phyloP scores from a whole-genome alignment of 2,888 invertebrate species.

The Acrobasis suavella region DNA sequence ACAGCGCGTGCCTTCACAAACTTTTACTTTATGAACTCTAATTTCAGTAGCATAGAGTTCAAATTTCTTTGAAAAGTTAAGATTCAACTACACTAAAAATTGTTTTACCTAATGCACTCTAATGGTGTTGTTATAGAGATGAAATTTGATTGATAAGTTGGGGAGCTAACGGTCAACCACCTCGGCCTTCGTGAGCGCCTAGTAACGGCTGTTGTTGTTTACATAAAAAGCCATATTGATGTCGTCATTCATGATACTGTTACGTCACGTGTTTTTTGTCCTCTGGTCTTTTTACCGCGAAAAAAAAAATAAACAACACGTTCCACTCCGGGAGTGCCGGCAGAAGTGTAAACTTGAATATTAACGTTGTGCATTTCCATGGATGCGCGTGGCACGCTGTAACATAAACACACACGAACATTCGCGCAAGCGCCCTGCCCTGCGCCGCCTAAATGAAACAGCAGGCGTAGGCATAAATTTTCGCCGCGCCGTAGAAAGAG shows the following conservation, averaged over 20 bases:
- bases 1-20: constrained; percentile 27
- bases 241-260: constrained; percentile 27
- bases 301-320: too few relatives aligned
- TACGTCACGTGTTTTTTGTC: constrained; percentile 24
- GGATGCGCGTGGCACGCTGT: too few relatives aligned
- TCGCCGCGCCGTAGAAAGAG: too few relatives aligned
- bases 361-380: too few relatives aligned
- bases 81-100: background rate
- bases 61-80: constrained; percentile 7
- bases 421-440: too few relatives aligned
- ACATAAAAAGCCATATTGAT: constrained; percentile 44
- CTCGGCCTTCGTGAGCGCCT: constrained; percentile 59
- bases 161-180: constrained; percentile 59
- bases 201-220: constrained; percentile 58
- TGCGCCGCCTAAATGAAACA: too few relatives aligned
- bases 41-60: background rate
- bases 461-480: too few relatives aligned
- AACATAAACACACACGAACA: too few relatives aligned
- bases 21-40: background rate
- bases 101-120: background rate
- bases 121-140: background rate
- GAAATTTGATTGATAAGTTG: constrained; percentile 19
- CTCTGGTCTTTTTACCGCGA: background rate
- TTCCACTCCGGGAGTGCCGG: too few relatives aligned
- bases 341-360: too few relatives aligned